Base-by-base conservation (phyloP, 1,140 invertebrate genomes). In the Drosophila bocki region DNA sequence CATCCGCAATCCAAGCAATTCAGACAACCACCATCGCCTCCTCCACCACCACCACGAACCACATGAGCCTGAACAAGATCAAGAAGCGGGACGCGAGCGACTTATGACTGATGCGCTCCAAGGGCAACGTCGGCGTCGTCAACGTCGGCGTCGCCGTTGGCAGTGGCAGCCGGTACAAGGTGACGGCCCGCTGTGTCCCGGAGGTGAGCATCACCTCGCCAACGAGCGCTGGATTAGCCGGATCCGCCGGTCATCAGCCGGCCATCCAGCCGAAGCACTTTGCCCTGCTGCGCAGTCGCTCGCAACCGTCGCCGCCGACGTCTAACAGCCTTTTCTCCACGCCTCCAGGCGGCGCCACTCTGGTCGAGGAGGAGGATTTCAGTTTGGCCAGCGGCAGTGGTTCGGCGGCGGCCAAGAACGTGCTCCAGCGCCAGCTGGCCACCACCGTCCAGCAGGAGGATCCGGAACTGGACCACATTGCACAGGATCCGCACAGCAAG, bases 21-120 rank as follows among this genome's bases (percentile, higher is more conserved):
- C 64, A 68, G 84, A 68, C 81, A 78, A 80, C 74, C 50, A 74
- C 70, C 77, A 86, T 67, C 70, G 68, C 72, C 50, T 79, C 67
- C 53, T 60, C 53, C 60, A 60, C 50, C 78, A 83, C 62, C 65
- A 80, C 80, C 76, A 75, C 84, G 82, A 80, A 82, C 84, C 78
- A 92, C 72, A 92, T 92, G 91, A 92, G 88, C 77, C 72, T 80
- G 59, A 92, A 92, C 81, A 92, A 92, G 80, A 91, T 93, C 75
- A 93, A 93, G 78, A 92, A 92, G 80, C 91, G 87, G 61, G 91
- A 93, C 70, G 91, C 91, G 62, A 83, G 84, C 35, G 92, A 93
- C 75, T 93, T 93, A 93, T 93, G 92, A 93, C 92, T 93, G 80
- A 80, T 93, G 77, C 86, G 83, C 57, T 82, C 84, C 53, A 90